A percentile compares a stretch with the other conserved stretches of the same genome.
phyloP scores from a whole-genome alignment of 1,140 invertebrate species.

The Drosophila mayri region DNA sequence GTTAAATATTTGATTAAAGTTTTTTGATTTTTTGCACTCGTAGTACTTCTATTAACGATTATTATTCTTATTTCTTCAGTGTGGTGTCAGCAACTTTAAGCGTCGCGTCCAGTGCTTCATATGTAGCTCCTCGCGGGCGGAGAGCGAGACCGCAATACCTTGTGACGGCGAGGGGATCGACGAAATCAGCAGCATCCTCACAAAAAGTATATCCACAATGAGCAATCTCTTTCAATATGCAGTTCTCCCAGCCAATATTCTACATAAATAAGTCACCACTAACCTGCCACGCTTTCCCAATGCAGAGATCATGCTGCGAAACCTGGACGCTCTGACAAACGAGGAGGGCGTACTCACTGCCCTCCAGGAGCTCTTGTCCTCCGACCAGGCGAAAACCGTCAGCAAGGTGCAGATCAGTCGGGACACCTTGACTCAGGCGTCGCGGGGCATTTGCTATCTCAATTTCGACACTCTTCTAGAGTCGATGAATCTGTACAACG shows the following conservation, averaged over 20 bases:
- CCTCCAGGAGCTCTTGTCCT: conserved; percentile 88
- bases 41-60: no score
- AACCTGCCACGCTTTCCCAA: conserved; percentile 48
- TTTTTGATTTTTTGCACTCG: no score
- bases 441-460: conserved; percentile 93
- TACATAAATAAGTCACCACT: conserved; percentile 26
- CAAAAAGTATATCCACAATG: conserved; percentile 89
- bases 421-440: conserved; percentile 92
- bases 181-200: conserved; percentile 94
- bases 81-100: conserved; percentile 96
- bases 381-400: conserved; percentile 88
- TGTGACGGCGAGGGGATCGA: conserved; percentile 91
- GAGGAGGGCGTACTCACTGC: conserved; percentile 93
- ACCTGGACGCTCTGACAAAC: conserved; percentile 93
- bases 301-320: conserved; percentile 93
- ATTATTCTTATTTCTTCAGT: conserved; percentile 86
- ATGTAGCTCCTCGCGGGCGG: conserved; percentile 92
- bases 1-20: no score
- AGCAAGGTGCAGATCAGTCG: conserved; percentile 92
- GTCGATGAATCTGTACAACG: conserved; percentile 91
- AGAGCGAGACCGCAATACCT: conserved; percentile 87
- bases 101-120: conserved; percentile 95
- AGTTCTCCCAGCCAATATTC: conserved; percentile 35
- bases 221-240: conserved; percentile 54
- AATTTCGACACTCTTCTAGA: conserved; percentile 94